phyloP scores from a whole-genome alignment of 2,113 vertebrate genomes.

The Cygnus atratus region DNA sequence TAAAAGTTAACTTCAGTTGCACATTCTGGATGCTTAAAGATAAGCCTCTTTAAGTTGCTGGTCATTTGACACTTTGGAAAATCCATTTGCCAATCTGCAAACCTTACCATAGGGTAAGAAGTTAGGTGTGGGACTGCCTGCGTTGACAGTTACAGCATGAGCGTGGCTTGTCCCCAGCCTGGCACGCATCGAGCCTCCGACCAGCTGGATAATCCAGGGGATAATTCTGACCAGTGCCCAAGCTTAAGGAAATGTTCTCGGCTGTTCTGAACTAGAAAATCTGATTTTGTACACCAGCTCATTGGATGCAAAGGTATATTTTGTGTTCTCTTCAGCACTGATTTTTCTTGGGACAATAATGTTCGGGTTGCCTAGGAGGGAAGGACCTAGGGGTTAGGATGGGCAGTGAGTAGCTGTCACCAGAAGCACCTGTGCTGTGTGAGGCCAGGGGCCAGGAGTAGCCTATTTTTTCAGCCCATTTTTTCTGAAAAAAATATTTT shows the following conservation, averaged over 20 bases:
- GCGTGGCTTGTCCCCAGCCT: not conserved
- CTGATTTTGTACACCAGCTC: not conserved
- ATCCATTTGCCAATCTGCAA: not conserved
- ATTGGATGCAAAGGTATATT: not conserved
- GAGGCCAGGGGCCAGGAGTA: not conserved
- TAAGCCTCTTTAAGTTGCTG: not conserved
- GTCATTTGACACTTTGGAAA: not conserved
- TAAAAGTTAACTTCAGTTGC: not conserved
- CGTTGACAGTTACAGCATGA: not conserved
- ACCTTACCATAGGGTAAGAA: not conserved
- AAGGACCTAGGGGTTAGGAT: not conserved
- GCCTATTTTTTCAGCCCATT: too few relatives aligned
- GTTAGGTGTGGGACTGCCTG: not conserved
- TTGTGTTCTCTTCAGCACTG: not conserved
- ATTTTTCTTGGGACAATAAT: not conserved
- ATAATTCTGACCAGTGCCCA: not conserved
- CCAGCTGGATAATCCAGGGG: not conserved
- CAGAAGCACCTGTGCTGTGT: not conserved
- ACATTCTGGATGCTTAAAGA: not conserved
- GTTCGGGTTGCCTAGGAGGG: not conserved
- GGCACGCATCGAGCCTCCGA: not conserved
- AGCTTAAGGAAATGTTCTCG: rapidly evolving
- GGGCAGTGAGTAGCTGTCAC: not conserved
- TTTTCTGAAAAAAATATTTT: not conserved
- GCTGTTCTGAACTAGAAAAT: not conserved